Conservation (phyloP, 2,888 invertebrate genomes). For the Poecilus cupreus region DNA sequence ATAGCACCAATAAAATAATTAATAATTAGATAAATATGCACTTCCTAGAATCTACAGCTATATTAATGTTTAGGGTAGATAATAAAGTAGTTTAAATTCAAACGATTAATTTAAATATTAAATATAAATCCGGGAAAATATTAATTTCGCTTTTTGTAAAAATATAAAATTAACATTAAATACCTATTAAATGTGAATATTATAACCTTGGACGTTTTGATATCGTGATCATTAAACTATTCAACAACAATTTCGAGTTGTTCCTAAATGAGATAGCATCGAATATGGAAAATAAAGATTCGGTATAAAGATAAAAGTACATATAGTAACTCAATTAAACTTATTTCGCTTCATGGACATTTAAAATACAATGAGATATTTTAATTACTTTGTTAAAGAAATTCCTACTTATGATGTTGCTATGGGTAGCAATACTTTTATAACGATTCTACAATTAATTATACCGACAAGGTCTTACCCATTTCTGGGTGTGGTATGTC, state of each 20-base stretch:
- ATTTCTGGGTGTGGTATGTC: too few species aligned
- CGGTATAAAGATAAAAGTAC: too few species aligned
- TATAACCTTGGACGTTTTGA: conserved; percentile 20
- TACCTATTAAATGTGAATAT: conserved; percentile 34
- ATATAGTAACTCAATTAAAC: not conserved
- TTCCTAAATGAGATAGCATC: conserved; percentile 24
- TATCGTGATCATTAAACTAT: conserved; percentile 34
- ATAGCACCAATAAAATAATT: too few species aligned
- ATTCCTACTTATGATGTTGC: too few species aligned
- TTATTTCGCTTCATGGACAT: not conserved
- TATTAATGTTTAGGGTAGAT: too few species aligned
- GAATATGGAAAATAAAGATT: not conserved
- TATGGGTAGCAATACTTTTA: too few species aligned
- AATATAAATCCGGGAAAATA: conserved; percentile 38
- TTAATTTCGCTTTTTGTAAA: conserved; percentile 31
- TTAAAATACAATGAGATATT: not conserved
- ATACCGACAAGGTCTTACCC: too few species aligned
- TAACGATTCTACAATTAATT: not conserved
- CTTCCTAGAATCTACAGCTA: too few species aligned
- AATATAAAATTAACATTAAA: conserved; percentile 38
- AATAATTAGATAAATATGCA: too few species aligned
- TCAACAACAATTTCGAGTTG: conserved; percentile 1
- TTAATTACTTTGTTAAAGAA: not conserved
- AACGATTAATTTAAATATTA: not conserved
- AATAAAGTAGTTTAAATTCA: too few species aligned